Percentiles rank a stretch among this genome's conserved stretches.
These are phyloP conservation scores for Leucophenga varia DNA, from an alignment of 1,140 invertebrate genomes.

Conservation along the genomic window DNA sequence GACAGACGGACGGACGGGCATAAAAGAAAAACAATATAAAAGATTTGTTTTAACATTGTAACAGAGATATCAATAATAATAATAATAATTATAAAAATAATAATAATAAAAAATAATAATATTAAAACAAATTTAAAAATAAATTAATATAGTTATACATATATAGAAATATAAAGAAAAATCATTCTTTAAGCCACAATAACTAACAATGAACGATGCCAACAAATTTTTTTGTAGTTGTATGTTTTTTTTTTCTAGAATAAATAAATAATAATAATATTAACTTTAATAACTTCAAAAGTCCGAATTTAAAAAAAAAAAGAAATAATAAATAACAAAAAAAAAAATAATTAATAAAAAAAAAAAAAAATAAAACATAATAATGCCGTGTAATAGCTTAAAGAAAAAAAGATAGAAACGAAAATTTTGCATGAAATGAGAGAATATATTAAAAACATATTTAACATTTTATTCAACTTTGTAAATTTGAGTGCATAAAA, in stretches of 20 bases:
- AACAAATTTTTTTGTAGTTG: constrained; percentile 34
- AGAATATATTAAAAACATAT: no score
- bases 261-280: constrained; percentile 35
- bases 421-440: no score
- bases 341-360: neutral
- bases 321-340: no score
- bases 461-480: no score
- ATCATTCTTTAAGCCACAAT: constrained; percentile 12
- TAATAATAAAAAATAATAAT: no score
- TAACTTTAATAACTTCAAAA: constrained; percentile 47
- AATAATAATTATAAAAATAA: no score
- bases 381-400: no score
- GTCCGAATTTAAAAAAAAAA: constrained; percentile 33
- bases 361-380: neutral
- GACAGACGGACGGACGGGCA: constrained; percentile 7
- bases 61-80: no score
- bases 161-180: constrained; percentile 5
- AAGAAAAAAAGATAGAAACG: no score
- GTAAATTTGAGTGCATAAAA: no score
- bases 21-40: constrained; percentile 8
- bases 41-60: neutral
- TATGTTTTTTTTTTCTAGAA: constrained; percentile 30
- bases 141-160: constrained; percentile 3
- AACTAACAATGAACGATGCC: constrained; percentile 1
- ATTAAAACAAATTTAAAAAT: neutral